Evolutionary conservation across 2,113 vertebrate species (phyloP), one percentile per base, ranked within the genome.

Genomic region (Pygoscelis adeliae): DNA sequence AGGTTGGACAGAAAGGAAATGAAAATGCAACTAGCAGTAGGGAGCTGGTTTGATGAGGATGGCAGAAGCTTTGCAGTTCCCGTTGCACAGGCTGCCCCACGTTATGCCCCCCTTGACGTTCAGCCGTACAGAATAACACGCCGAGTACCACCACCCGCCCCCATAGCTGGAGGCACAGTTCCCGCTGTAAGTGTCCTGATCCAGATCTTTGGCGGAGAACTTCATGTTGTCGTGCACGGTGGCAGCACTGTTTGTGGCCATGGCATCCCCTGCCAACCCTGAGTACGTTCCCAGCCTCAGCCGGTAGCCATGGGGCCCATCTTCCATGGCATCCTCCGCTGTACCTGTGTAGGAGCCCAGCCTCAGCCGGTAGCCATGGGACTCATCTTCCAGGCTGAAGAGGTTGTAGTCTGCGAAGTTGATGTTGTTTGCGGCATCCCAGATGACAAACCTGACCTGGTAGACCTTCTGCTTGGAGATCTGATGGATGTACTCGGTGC

Each of bases 371-470:
- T 94, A 95, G 17, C 84, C 86, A 0, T 73, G 61, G 50, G 88
- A 50, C 42, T 95, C 91, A 42, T 79, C 55, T 19, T 94, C 89
- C 27, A 95, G 2, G 2, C 83, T 81, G 83, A 95, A 96, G 32
- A 92, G 46, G 72, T 90, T 89, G 59, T 94, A 96, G 34, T 95
- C 94, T 25, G 96, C 92, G 13, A 84, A 92, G 22, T 3, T 70
- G 18, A 13, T 69, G 23, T 21, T 58, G 40, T 91, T 81, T 36
- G 67, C 1, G 1, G 69, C 47, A 26, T 96, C 49, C 26, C 52
- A n/a, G 34, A 94, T 55, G 32, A 81, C 53, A 78, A 96, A 96
- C n/a, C 85, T 79, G n/a, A 92, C 88, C 79, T 95, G 77, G 58
- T 92, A 96, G 34, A 83, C 38, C 46, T 78, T 87, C 81, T 96